Evolutionary conservation across 2,888 invertebrate species (phyloP).

Genomic region (Osmoderma eremita): DNA sequence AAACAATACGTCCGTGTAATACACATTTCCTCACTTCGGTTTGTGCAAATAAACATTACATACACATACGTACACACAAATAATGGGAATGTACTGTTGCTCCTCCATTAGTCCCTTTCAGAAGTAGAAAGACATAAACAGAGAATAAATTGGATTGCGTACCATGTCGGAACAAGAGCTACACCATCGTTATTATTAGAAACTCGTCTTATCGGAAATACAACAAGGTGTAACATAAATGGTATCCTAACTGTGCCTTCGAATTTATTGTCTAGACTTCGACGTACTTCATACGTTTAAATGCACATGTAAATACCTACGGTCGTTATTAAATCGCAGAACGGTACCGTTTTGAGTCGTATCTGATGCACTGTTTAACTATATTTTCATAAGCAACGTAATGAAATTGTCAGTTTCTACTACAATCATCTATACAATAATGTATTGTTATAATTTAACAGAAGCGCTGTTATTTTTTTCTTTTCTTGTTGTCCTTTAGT

Average conservation of each 20-base stretch:
- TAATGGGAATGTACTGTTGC: constrained; percentile 41
- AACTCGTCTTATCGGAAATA: constrained; percentile 21
- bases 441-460: too few relatives aligned
- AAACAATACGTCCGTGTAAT: constrained; percentile 32
- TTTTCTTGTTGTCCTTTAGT: too few relatives aligned
- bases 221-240: constrained; percentile 17
- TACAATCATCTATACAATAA: too few relatives aligned
- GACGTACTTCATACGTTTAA: too few relatives aligned
- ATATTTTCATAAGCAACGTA: too few relatives aligned
- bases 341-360: too few relatives aligned
- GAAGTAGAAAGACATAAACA: constrained; percentile 20
- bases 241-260: constrained; percentile 17
- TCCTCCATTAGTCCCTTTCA: constrained; percentile 33
- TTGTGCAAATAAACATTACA: constrained; percentile 32
- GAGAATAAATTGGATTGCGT: constrained; percentile 20
- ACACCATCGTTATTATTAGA: constrained; percentile 16
- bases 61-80: constrained; percentile 1
- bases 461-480: too few relatives aligned
- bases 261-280: not conserved
- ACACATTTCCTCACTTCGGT: constrained; percentile 35
- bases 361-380: too few relatives aligned
- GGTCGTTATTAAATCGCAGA: not conserved
- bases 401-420: too few relatives aligned
- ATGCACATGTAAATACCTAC: not conserved
- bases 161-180: constrained; percentile 13